Evolutionary conservation across 1,140 invertebrate species (phyloP).

Genomic region (Lethrus apterus): DNA sequence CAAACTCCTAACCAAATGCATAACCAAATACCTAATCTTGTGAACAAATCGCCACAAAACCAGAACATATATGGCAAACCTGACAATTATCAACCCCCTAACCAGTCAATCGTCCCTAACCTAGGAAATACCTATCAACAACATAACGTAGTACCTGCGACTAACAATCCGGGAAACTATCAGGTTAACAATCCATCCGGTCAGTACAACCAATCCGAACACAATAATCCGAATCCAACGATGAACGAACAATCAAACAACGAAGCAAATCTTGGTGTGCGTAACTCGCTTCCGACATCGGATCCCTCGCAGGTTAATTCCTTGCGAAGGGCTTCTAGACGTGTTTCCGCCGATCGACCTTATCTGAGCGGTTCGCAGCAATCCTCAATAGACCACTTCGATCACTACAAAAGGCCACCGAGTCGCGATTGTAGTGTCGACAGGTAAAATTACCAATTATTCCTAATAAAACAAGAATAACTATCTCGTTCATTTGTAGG

Average conservation of each 20-base stretch:
- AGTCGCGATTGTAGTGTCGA: conserved; percentile 83
- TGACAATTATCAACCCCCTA: conserved; percentile 2
- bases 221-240: background rate
- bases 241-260: conserved; percentile 10
- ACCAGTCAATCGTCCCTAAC: background rate
- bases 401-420: conserved; percentile 87
- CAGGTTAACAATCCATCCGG: background rate
- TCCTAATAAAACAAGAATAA: background rate
- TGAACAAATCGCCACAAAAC: conserved; percentile 12
- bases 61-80: conserved; percentile 2
- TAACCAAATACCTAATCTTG: conserved; percentile 33
- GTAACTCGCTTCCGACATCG: conserved; percentile 31
- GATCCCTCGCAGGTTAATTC: conserved; percentile 20
- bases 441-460: no score
- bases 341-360: conserved; percentile 45
- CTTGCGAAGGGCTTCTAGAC: conserved; percentile 43
- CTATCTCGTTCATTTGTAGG: conserved; percentile 21
- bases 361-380: conserved; percentile 45
- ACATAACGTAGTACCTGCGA: conserved; percentile 2
- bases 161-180: conserved; percentile 3
- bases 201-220: conserved; percentile 4
- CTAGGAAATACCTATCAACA: conserved; percentile 1
- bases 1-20: conserved; percentile 26
- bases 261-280: conserved; percentile 7
- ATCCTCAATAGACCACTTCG: conserved; percentile 66